These are phyloP conservation scores for Anthoptus insignis DNA, from an alignment of 2,888 invertebrate genomes.

Conservation along the genomic window DNA sequence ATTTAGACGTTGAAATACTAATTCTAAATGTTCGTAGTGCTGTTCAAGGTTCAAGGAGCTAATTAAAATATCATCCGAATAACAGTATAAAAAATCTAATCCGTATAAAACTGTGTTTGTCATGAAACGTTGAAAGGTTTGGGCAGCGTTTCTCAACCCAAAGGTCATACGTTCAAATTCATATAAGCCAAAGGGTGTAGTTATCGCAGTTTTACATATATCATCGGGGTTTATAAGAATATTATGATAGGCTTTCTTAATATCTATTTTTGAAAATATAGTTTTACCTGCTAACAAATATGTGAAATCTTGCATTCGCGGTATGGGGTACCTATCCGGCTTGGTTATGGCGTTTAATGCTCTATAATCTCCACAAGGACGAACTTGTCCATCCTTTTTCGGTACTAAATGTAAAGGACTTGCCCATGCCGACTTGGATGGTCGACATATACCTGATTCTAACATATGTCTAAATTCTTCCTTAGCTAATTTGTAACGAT, in stretches of 20 bases:
- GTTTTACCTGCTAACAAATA: conserved; percentile 31
- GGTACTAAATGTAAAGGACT: conserved; percentile 57
- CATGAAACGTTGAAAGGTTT: conserved; percentile 65
- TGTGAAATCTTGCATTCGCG: conserved; percentile 40
- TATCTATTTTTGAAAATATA: conserved; percentile 10
- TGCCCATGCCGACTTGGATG: conserved; percentile 38
- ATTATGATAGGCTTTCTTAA: conserved; percentile 17
- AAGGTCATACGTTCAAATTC: conserved; percentile 59
- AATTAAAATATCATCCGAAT: not conserved
- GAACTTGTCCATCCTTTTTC: conserved; percentile 56
- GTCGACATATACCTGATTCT: conserved; percentile 35
- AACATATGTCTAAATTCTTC: conserved; percentile 33
- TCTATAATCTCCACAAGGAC: conserved; percentile 63
- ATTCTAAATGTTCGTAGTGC: not conserved
- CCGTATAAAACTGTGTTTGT: too few relatives aligned
- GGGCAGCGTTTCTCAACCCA: conserved; percentile 64
- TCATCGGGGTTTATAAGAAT: conserved; percentile 13
- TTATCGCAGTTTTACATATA: conserved; percentile 31
- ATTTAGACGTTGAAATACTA: not conserved
- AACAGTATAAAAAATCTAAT: not conserved
- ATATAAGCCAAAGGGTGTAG: conserved; percentile 53
- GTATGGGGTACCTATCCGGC: conserved; percentile 57
- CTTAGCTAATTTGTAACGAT: conserved; percentile 39
- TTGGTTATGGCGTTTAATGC: conserved; percentile 55
- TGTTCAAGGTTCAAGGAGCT: not conserved